Conservation (phyloP, 2,888 invertebrate genomes). For the Pedicia rivosa region DNA sequence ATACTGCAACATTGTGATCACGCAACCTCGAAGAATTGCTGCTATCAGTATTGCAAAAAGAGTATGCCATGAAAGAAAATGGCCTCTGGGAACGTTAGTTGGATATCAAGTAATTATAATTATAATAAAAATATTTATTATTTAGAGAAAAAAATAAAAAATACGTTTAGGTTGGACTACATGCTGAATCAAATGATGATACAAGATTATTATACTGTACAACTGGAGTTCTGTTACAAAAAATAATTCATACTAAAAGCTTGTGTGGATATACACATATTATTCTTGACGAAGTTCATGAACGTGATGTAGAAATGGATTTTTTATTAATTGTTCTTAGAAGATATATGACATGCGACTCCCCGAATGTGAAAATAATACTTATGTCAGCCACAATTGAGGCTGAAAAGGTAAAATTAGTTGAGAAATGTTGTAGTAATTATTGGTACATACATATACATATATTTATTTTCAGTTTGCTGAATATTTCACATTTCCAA, state of each 20-base stretch:
- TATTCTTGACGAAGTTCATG: constrained; percentile 87
- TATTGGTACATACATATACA: neutral
- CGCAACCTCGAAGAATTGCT: constrained; percentile 87
- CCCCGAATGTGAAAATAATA: constrained; percentile 50
- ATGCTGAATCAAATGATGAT: constrained; percentile 19
- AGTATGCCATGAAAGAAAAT: constrained; percentile 68
- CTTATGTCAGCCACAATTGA: constrained; percentile 93
- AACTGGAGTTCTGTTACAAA: constrained; percentile 74
- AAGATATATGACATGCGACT: constrained; percentile 50
- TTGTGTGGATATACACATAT: constrained; percentile 74
- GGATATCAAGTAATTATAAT: constrained; percentile 64
- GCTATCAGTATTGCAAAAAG: constrained; percentile 77
- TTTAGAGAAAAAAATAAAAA: neutral
- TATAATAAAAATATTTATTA: neutral
- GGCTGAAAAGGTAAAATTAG: constrained; percentile 29
- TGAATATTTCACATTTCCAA: constrained; percentile 21
- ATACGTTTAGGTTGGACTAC: constrained; percentile 19
- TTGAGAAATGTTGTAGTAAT: neutral
- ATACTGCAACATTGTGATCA: constrained; percentile 76
- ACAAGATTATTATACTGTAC: constrained; percentile 76
- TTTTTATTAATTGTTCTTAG: constrained; percentile 71
- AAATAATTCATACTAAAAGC: constrained; percentile 46
- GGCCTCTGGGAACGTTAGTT: constrained; percentile 67
- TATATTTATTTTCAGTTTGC: constrained; percentile 16
- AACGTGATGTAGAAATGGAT: constrained; percentile 84